Evolutionary conservation across 2,888 invertebrate genomes (phyloP), one percentile per base, ranked within the genome.

Genomic region (Aphidoletes aphidimyza): DNA sequence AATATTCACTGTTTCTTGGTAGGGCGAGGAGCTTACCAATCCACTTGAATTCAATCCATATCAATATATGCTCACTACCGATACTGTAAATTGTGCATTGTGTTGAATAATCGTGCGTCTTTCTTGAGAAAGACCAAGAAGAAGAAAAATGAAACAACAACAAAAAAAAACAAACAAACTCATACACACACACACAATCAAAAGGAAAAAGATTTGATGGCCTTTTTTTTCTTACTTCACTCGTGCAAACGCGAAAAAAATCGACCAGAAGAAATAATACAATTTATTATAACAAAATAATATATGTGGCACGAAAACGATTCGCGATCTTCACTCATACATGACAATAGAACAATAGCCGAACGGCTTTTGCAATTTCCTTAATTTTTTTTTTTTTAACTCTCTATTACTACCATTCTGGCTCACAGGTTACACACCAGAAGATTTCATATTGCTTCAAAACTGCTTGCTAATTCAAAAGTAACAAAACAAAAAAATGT

Each of bases 311-410:
- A 81, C 81, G 81, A 81, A 81, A 81, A 81, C 81, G 81, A 81
- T 81, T 81, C 81, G 81, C 81, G 81, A 81, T 37, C 81, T 81
- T 81, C 81, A 81, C 81, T 81, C 81, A 81, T 81, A 81, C 37
- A 37, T 81, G 81, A 81, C 81, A 81, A 81, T 81, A 81, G 81
- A 81, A 81, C 81, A 81, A 81, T 81, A 81, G 81, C 81, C 81
- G 37, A n/a, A 37, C 81, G 81, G 81, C 81, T 81, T 81, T 81
- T 81, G 69, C 69, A 69, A 69, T 69, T 69, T 69, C 69, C 69
- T 69, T 54, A n/a, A n/a, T 54, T 54, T 54, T 11, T 54, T 78
- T 78, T 36, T 36, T 36, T 78, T 78, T 78, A 37, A 11, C n/a
- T 37, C 26, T 5, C 37, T 22, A 1, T 37, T n/a, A 3, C 81